These are phyloP conservation scores for Tragelaphus strepsiceros DNA, from an alignment of 2,113 vertebrate genomes.

Conservation along the genomic window DNA sequence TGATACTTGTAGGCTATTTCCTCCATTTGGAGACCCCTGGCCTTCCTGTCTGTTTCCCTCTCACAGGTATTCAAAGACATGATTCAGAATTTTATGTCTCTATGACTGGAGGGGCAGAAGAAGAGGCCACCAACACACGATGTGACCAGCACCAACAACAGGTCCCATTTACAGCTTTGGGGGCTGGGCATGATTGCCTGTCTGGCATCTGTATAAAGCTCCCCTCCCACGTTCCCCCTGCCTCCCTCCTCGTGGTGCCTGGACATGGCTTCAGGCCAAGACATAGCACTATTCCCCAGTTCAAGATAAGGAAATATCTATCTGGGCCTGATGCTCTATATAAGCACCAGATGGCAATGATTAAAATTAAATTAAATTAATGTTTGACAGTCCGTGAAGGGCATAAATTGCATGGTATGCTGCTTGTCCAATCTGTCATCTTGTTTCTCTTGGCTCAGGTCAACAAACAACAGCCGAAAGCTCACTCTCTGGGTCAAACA, in stretches of 20 bases:
- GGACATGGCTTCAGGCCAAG: conserved; percentile 43
- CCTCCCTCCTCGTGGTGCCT: not conserved
- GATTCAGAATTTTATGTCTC: not conserved
- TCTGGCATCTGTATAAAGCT: not conserved
- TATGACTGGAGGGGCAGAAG: not conserved
- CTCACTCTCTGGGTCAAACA: conserved; percentile 57
- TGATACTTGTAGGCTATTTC: no score
- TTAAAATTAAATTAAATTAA: conserved; percentile 74
- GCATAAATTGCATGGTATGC: conserved; percentile 66
- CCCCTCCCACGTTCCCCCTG: not conserved
- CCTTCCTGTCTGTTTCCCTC: no score
- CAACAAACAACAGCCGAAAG: conserved; percentile 61
- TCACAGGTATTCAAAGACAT: not conserved
- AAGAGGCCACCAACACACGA: not conserved
- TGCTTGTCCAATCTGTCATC: conserved; percentile 68
- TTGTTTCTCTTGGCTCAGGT: conserved; percentile 58
- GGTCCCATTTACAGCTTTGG: not conserved
- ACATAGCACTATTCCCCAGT: not conserved
- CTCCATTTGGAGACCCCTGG: no score
- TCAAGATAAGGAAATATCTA: conserved; percentile 56
- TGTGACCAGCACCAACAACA: not conserved
- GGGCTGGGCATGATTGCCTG: not conserved
- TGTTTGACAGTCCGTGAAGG: conserved; percentile 68
- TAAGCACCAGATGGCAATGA: conserved; percentile 68
- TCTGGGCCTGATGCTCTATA: conserved; percentile 34